Evolutionary conservation across 1,140 invertebrate species (phyloP).

Genomic region (Drosophila auraria): DNA sequence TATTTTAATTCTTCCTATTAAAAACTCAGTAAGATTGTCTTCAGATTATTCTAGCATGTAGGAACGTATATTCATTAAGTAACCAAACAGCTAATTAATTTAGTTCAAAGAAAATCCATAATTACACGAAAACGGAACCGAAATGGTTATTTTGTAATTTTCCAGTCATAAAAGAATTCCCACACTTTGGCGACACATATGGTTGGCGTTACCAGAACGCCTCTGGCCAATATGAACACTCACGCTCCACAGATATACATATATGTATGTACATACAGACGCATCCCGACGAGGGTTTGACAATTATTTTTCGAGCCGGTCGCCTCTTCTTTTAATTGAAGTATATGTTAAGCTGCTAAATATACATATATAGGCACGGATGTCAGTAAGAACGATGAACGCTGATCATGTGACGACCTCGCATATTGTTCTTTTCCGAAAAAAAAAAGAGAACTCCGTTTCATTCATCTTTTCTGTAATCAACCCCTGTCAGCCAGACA

Average conservation of each 20-base stretch:
- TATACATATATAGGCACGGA: not conserved
- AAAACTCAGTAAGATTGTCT: no score
- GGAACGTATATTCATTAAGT: no score
- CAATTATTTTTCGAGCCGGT: slow-evolving; percentile 30
- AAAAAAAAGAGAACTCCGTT: not conserved
- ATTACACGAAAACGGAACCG: not conserved
- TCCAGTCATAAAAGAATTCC: not conserved
- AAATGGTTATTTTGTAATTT: not conserved
- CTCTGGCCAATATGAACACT: not conserved
- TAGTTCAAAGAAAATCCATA: not conserved
- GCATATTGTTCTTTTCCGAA: slow-evolving; percentile 24
- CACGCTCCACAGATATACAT: not conserved
- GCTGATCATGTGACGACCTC: slow-evolving; percentile 22
- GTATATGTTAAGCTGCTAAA: slow-evolving; percentile 28
- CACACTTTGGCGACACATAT: slow-evolving; percentile 8
- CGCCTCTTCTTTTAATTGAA: slow-evolving; percentile 34
- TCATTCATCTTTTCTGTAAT: slow-evolving; percentile 43
- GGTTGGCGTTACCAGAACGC: not conserved
- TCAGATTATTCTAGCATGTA: no score
- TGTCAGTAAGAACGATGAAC: not conserved
- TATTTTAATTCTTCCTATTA: no score
- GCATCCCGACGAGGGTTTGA: slow-evolving; percentile 5
- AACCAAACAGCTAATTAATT: not conserved
- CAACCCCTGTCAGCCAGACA: slow-evolving; percentile 34
- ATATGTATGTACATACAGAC: not conserved